A percentile compares a stretch with the other conserved stretches of the same genome.
Conservation (phyloP, 2,797 vertebrate genomes). For the Catostomus latipinnis region DNA sequence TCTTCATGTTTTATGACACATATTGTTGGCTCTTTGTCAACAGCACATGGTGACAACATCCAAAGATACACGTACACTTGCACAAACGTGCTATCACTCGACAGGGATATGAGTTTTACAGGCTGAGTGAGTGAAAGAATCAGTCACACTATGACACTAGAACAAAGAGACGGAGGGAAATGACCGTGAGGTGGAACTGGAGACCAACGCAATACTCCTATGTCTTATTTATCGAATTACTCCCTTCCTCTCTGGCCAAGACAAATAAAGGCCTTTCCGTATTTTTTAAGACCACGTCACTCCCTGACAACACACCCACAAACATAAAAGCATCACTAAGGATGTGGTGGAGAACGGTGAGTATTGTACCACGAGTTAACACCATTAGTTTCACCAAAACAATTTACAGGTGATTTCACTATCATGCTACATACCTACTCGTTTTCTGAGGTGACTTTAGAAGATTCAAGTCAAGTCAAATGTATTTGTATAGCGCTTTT, state of each 20-base stretch:
- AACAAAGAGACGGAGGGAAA: conserved; percentile 50
- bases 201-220: conserved; percentile 66
- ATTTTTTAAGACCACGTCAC: conserved; percentile 72
- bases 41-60: not conserved
- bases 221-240: conserved; percentile 76
- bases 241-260: conserved; percentile 73
- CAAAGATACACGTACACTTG: conserved; percentile 19
- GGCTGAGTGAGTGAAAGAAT: conserved; percentile 23
- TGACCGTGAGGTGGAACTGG: conserved; percentile 56
- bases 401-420: too few relatives aligned
- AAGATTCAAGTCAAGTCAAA: too few relatives aligned
- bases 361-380: too few relatives aligned
- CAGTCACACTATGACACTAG: conserved; percentile 65
- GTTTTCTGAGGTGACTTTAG: too few relatives aligned
- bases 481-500: too few relatives aligned
- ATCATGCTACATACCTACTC: too few relatives aligned
- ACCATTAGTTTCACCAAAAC: too few relatives aligned
- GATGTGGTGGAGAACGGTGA: conserved; percentile 68
- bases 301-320: conserved; percentile 80
- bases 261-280: conserved; percentile 79
- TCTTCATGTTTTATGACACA: not conserved
- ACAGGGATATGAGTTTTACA: conserved; percentile 34
- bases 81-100: conserved; percentile 3
- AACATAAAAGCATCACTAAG: conserved; percentile 82
- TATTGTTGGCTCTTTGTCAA: not conserved